Evolutionary conservation across 1,140 invertebrate species (phyloP), one percentile per base, ranked within the genome.

Genomic region (Ctenoplectra terminalis): DNA sequence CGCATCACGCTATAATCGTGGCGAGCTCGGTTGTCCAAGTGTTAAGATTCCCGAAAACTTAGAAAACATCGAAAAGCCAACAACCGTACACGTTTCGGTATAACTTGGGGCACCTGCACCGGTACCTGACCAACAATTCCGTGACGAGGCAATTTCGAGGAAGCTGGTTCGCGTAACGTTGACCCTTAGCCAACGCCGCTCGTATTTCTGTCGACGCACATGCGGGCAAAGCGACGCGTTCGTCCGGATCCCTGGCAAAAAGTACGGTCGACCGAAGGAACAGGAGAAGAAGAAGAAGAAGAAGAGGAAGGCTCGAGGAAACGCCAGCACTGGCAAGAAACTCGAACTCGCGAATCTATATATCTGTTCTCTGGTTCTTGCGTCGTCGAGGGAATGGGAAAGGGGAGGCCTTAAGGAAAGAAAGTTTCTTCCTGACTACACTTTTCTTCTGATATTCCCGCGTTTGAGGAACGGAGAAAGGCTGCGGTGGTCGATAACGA

Each of bases 131-230:
- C n/a, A 23, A 40, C 58, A 48, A 73, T 82, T 70, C 61, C 46
- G 54, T 82, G 83, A 86, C 56, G 43, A 50, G 48, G 73, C 61
- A 20, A 64, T 52, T 79, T 48, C 69, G 60, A 67, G 34, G 58
- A 78, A 82, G 80, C 61, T 74, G 34, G 54, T 73, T 71, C 73
- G 77, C 83, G 84, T 84, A 82, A 86, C 84, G 69, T 87, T 87
- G 80, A 86, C 85, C 84, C 70, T 70, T 63, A 60, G 40, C 64
- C 26, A 37, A 52, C 67, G 74, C 29, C 71, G 34, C 26, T 84
- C 72, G 85, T 87, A 87, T 86, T 87, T 87, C 85, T 84, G 82
- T 86, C 85, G 73, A 61, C 83, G 58, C 58, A 63, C 69, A 69
- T 67, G 67, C 82, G 52, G 66, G 82, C 75, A 72, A 17, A 23